Conservation (phyloP, 2,113 vertebrate genomes). For the Theristicus caerulescens region DNA sequence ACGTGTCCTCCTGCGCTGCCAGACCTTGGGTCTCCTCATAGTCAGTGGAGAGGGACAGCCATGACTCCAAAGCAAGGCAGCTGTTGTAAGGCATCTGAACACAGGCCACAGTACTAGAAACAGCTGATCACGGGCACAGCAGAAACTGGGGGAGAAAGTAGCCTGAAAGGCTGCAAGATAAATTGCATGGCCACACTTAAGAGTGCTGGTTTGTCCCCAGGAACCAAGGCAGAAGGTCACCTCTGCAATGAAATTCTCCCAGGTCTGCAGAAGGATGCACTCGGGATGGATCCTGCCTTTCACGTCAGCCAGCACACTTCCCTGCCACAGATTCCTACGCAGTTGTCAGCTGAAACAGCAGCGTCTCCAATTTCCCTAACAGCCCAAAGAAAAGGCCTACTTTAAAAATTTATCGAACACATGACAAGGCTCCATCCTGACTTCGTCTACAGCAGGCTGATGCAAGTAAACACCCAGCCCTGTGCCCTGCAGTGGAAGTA, state of each 20-base stretch:
- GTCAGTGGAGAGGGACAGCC: not conserved
- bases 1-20: rapidly evolving
- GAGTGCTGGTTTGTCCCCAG: not conserved
- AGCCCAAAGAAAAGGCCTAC: not conserved
- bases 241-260: not conserved
- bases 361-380: not conserved
- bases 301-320: rapidly evolving
- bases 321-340: not conserved
- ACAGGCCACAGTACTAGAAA: not conserved
- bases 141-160: not conserved
- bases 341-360: not conserved
- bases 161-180: not conserved
- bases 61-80: not conserved
- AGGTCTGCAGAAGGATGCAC: not conserved
- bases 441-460: not conserved
- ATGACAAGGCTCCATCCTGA: not conserved
- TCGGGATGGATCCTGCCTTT: not conserved
- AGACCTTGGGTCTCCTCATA: not conserved
- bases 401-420: not conserved
- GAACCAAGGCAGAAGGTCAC: not conserved
- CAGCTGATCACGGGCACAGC: not conserved
- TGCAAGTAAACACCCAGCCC: not conserved
- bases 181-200: not conserved
- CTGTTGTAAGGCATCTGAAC: not conserved
- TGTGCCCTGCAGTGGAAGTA: not conserved